Percentiles rank a stretch among this genome's conserved stretches.
phyloP scores from a whole-genome alignment of 2,797 vertebrate species.

The Cyclura pinguis region DNA sequence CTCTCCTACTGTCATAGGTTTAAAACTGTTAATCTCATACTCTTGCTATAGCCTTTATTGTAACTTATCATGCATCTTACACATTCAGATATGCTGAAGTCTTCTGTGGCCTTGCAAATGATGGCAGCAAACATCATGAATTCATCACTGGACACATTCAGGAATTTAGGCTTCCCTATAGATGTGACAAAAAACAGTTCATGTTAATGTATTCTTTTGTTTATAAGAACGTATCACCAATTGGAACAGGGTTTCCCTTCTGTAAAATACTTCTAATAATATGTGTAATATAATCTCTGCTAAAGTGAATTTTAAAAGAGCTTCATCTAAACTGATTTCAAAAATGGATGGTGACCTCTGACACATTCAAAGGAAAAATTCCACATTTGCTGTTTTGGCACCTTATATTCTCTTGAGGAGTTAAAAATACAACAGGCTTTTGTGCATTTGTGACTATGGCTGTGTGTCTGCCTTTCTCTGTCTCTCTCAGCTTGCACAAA shows the following conservation, averaged over 20 bases:
- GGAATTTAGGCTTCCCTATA: constrained; percentile 42
- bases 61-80: constrained; percentile 29
- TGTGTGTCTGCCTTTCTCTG: constrained; percentile 50
- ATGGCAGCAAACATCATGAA: constrained; percentile 41
- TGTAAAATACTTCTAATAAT: constrained; percentile 47
- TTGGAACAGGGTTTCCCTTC: constrained; percentile 45
- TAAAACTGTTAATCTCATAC: constrained; percentile 51
- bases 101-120: constrained; percentile 51
- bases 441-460: constrained; percentile 51
- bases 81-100: constrained; percentile 49
- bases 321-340: constrained; percentile 37
- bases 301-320: constrained; percentile 30
- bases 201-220: not conserved
- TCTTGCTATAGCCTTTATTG: constrained; percentile 55
- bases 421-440: constrained; percentile 14
- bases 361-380: constrained; percentile 55
- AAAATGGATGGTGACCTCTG: constrained; percentile 17
- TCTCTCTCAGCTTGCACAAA: not conserved
- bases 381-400: constrained; percentile 63
- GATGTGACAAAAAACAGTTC: constrained; percentile 40
- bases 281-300: constrained; percentile 31
- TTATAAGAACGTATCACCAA: constrained; percentile 41
- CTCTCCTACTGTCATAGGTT: constrained; percentile 52
- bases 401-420: constrained; percentile 46
- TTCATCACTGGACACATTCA: constrained; percentile 38